Conservation (phyloP, 1,140 invertebrate species). For the Apis mellifera region Amel_HAv3.1 CM009945.2:5929501-5930000, state of each 20-base stretch:
- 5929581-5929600: constrained; percentile 12
- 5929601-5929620: constrained; percentile 25
- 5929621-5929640: constrained; percentile 11
- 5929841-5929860: neutral
- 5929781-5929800: neutral
- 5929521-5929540: neutral
- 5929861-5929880: neutral
- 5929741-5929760: no score
- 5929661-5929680: no score
- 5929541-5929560: neutral
- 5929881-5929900: constrained; percentile 3
- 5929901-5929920: neutral
- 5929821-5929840: neutral
- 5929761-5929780: neutral
- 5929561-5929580: constrained; percentile 14
- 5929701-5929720: no score
- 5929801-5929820: neutral
- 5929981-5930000: no score
- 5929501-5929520: no score
- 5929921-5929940: neutral
- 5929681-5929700: no score
- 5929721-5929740: no score
- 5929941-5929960: neutral
- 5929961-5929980: neutral
- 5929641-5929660: neutral